phyloP scores from a whole-genome alignment of 2,113 vertebrate species.

The Macroglossus sobrinus region DNA sequence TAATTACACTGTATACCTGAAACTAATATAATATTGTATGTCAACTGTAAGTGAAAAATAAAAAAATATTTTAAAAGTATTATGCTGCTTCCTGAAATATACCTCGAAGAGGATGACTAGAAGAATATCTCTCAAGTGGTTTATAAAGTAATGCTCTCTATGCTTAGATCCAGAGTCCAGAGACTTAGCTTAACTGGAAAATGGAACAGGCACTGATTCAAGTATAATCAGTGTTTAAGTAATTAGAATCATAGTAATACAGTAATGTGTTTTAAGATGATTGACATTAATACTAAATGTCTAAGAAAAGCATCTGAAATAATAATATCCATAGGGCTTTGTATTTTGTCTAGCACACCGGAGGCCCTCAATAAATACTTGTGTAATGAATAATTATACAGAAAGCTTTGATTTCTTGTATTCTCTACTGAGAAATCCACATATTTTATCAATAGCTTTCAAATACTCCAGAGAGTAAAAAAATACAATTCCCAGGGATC shows the following conservation, averaged over 20 bases:
- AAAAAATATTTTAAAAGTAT: no score
- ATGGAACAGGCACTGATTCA: neutral
- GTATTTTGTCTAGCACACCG: neutral
- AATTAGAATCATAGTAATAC: neutral
- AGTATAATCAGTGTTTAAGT: neutral
- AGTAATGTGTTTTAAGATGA: neutral
- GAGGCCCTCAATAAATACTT: neutral
- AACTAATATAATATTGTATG: no score
- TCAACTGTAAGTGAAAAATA: no score
- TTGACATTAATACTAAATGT: neutral
- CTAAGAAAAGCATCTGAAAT: neutral
- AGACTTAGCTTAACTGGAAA: neutral
- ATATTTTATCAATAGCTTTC: neutral
- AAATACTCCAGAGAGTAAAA: neutral
- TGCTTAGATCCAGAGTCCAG: neutral
- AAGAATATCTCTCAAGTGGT: neutral
- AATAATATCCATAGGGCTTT: neutral
- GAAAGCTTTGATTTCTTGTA: neutral
- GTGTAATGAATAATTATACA: neutral
- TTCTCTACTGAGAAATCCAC: neutral
- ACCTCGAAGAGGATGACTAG: neutral
- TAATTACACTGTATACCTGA: no score
- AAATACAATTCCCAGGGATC: neutral
- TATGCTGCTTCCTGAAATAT: neutral
- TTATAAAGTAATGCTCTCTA: neutral